Percentiles rank a stretch among this genome's conserved stretches.
phyloP scores from a whole-genome alignment of 2,797 vertebrate species.

The Mus spretus region DNA sequence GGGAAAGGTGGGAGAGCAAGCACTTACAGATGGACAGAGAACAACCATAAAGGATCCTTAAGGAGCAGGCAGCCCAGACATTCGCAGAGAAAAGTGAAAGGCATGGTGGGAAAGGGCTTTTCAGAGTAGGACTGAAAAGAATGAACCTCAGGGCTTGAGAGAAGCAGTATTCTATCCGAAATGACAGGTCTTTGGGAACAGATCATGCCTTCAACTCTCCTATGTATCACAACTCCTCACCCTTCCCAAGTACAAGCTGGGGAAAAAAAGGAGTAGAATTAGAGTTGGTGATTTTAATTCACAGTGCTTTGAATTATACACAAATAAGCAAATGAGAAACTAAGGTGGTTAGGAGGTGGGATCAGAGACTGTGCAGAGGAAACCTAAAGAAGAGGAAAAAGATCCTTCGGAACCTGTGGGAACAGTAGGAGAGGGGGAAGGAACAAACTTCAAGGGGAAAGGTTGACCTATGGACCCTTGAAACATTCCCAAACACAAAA shows the following conservation, averaged over 20 bases:
- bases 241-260: neutral
- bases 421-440: neutral
- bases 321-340: constrained; percentile 6
- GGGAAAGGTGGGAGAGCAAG: neutral
- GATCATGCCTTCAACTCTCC: neutral
- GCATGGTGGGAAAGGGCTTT: neutral
- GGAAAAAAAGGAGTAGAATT: constrained; percentile 5
- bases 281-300: neutral
- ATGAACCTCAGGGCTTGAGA: neutral
- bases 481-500: constrained; percentile 68
- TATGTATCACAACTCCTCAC: neutral
- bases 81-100: neutral
- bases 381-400: neutral
- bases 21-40: neutral
- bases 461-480: neutral
- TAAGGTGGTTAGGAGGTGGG: neutral
- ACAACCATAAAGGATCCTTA: neutral
- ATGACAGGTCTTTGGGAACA: neutral
- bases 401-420: neutral
- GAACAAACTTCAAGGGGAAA: constrained; percentile 1
- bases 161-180: neutral
- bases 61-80: neutral
- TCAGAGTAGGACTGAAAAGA: neutral
- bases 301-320: neutral
- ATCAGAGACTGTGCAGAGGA: neutral